These are phyloP conservation scores for Ernsta delagoae DNA, from an alignment of 2,888 invertebrate genomes.

Conservation along the genomic window DNA sequence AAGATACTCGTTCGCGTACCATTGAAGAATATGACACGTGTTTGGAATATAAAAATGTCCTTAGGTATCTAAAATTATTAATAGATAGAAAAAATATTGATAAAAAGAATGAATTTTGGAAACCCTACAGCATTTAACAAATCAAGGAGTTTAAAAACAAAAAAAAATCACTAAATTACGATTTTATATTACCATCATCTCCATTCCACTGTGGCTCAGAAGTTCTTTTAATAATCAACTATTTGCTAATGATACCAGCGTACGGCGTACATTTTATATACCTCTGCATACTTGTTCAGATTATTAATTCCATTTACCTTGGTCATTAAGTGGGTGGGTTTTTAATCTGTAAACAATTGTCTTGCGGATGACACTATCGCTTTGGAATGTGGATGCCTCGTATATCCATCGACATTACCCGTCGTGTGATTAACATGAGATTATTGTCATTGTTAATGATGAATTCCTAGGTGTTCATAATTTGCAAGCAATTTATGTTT, in stretches of 20 bases:
- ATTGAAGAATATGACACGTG: slow-evolving; percentile 29
- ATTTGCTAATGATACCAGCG: background rate
- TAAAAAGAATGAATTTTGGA: no score
- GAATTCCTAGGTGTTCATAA: slow-evolving; percentile 4
- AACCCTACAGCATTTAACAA: no score
- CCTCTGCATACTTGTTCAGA: slow-evolving; percentile 3
- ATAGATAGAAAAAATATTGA: no score
- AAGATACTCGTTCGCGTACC: slow-evolving; percentile 16
- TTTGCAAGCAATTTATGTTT: background rate
- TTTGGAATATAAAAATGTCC: background rate
- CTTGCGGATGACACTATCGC: slow-evolving; percentile 15
- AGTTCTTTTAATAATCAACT: background rate
- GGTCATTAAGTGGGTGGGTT: slow-evolving; percentile 35
- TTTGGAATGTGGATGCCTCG: slow-evolving; percentile 20
- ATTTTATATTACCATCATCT: background rate
- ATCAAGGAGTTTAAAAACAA: no score
- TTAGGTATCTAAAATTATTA: no score
- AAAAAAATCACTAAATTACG: background rate
- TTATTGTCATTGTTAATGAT: slow-evolving; percentile 9
- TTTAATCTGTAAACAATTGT: slow-evolving; percentile 35
- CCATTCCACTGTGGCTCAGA: background rate
- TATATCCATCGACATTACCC: background rate
- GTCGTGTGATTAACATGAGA: slow-evolving; percentile 15
- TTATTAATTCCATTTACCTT: slow-evolving; percentile 31
- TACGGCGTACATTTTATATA: background rate